phyloP scores from a whole-genome alignment of 1,140 invertebrate genomes.

The Atopsyche davidsoni region DNA sequence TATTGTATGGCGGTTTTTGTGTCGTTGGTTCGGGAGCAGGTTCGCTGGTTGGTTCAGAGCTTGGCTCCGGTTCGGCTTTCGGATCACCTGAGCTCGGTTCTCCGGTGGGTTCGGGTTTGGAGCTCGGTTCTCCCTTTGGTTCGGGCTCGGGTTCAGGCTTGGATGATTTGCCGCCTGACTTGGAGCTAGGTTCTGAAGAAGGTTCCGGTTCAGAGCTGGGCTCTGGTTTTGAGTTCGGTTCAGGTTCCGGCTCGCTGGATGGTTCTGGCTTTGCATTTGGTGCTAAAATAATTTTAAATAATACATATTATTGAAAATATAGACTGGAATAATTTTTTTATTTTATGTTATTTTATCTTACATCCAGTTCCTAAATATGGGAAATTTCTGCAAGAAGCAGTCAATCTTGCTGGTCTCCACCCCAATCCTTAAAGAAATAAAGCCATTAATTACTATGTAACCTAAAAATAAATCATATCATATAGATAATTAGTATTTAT shows the following conservation, averaged over 20 bases:
- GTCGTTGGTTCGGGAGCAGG: constrained; percentile 31
- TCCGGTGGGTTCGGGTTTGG: too few relatives aligned
- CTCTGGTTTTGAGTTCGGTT: constrained; percentile 45
- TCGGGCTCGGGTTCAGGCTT: constrained; percentile 45
- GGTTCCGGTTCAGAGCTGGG: constrained; percentile 40
- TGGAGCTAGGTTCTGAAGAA: constrained; percentile 37
- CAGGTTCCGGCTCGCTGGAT: constrained; percentile 39
- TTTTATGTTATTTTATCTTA: neutral
- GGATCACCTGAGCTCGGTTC: constrained; percentile 31
- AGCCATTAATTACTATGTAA: neutral
- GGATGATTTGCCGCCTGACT: constrained; percentile 33
- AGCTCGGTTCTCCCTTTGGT: constrained; percentile 31
- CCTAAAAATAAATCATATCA: neutral
- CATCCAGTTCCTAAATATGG: constrained; percentile 55
- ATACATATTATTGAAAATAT: neutral
- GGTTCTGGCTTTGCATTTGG: constrained; percentile 37
- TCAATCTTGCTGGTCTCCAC: constrained; percentile 69
- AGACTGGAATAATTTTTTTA: neutral
- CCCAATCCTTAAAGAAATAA: constrained; percentile 50
- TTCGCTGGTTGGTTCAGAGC: constrained; percentile 37
- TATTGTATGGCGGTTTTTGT: constrained; percentile 27
- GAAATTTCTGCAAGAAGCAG: constrained; percentile 68
- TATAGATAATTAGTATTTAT: neutral
- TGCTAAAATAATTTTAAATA: constrained; percentile 7
- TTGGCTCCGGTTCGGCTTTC: constrained; percentile 36